phyloP scores from a whole-genome alignment of 1,140 invertebrate species.

The Oppia nitens region DNA sequence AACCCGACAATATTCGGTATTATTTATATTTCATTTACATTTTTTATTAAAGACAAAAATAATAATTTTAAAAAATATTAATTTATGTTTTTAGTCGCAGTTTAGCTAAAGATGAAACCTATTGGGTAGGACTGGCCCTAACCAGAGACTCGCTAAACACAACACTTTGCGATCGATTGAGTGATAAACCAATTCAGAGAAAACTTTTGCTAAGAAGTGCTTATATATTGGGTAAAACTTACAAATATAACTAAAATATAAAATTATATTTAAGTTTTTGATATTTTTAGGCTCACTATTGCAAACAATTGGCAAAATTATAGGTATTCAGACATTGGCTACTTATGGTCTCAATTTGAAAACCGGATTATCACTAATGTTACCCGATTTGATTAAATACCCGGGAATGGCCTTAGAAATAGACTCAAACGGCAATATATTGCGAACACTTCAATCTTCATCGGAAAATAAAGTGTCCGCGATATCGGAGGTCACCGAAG shows the following conservation, averaged over 20 bases:
- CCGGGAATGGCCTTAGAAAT: slow-evolving; percentile 38
- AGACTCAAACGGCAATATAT: slow-evolving; percentile 44
- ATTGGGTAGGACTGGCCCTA: slow-evolving; percentile 42
- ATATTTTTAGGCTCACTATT: slow-evolving; percentile 12
- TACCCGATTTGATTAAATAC: slow-evolving; percentile 14
- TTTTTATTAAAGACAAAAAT: not conserved
- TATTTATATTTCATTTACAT: slow-evolving; percentile 31
- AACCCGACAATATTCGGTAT: slow-evolving; percentile 54
- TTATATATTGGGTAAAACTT: slow-evolving; percentile 19
- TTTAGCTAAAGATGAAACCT: slow-evolving; percentile 34
- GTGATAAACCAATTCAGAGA: slow-evolving; percentile 26
- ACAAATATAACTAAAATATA: slow-evolving; percentile 6
- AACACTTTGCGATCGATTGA: slow-evolving; percentile 25
- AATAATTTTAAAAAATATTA: not conserved
- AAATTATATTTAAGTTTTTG: slow-evolving; percentile 1
- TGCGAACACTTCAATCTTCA: slow-evolving; percentile 30
- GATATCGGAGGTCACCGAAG: slow-evolving; percentile 27
- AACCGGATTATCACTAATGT: slow-evolving; percentile 4
- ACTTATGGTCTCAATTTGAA: slow-evolving; percentile 1
- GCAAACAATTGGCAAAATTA: not conserved
- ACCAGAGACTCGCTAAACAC: slow-evolving; percentile 25
- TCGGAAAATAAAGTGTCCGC: slow-evolving; percentile 23
- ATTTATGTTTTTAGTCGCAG: not conserved
- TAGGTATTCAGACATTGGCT: not conserved
- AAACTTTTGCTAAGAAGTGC: slow-evolving; percentile 23